phyloP scores from a whole-genome alignment of 2,113 vertebrate genomes.

The Neomonachus schauinslandi region DNA sequence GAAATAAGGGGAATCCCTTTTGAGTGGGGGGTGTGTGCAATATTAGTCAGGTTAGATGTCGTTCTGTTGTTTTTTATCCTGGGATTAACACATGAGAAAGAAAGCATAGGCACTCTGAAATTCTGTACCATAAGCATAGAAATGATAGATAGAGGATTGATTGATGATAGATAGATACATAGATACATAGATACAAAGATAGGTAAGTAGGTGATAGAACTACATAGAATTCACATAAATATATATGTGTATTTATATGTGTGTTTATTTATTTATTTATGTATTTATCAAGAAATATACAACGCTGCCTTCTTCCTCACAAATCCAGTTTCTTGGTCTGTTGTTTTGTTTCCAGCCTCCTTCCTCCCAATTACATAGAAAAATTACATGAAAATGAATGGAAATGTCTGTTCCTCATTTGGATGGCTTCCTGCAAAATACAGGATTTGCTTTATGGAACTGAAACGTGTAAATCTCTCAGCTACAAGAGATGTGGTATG shows the following conservation, averaged over 20 bases:
- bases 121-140: not conserved
- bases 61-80: not conserved
- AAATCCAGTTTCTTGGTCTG: not conserved
- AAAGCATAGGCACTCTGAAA: not conserved
- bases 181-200: not conserved
- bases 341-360: not conserved
- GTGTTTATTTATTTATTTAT: not conserved
- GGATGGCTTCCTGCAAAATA: not conserved
- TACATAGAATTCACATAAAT: not conserved
- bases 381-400: not conserved
- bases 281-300: not conserved
- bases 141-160: not conserved
- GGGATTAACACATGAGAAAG: not conserved
- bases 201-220: not conserved
- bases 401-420: not conserved
- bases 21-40: fast-evolving
- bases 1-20: not conserved
- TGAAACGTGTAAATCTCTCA: not conserved
- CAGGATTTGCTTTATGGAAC: not conserved
- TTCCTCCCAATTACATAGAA: not conserved
- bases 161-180: not conserved
- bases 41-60: not conserved
- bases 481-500: not conserved
- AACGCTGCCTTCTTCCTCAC: not conserved
- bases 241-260: not conserved